Evolutionary conservation across 23 tunicate genomes (phyloP), one percentile per base, ranked within the genome.

Genomic region (Phallusia fumigata): DNA sequence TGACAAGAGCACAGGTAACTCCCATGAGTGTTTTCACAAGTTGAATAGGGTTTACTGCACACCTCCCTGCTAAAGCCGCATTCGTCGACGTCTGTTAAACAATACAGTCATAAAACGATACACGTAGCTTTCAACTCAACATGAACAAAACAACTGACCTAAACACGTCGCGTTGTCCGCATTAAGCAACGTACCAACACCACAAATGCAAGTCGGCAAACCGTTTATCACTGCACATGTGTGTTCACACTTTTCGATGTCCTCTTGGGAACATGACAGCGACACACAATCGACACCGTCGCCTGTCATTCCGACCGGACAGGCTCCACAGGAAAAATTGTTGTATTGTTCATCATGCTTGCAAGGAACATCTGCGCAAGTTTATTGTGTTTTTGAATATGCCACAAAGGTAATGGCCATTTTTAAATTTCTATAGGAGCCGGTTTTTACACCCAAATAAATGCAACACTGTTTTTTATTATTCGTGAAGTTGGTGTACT

Each of bases 271-370:
- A 75, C 97, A 92, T 33, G 84, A 78, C 15, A 74, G 65, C 3
- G 80, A 44, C 33, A 30, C 83, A 74, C 97, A 92, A 32, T 83
- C 86, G 19, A 80, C 64, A 32, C 97, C 97, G 65, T 92, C 88
- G 13, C 97, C 97, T 11, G 82, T 79, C 97, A 92, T 92, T 22
- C 83, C 86, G 18, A 44, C 76, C 11, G 97, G 97, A 65, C 97
- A 92, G 21, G 72, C 52, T 36, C 88, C 97, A 65, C 97, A 92
- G n/a, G 81, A 26, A 58, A 76, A 92, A 0, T 33, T 80, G 33
- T 33, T 50, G 45, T 36, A 34, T 30, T 33, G 32, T 19, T n/a
- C 76, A 78, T 40, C 77, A 53, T 53, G 78, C 3, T 6, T 30
- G 47, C 96, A 91, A 0, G 65, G 24, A n/a, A 82, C 96, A 75